Percentiles rank a stretch among this genome's conserved stretches.
Conservation (phyloP, 2,888 invertebrate genomes). For the Monopis laevigella region DNA sequence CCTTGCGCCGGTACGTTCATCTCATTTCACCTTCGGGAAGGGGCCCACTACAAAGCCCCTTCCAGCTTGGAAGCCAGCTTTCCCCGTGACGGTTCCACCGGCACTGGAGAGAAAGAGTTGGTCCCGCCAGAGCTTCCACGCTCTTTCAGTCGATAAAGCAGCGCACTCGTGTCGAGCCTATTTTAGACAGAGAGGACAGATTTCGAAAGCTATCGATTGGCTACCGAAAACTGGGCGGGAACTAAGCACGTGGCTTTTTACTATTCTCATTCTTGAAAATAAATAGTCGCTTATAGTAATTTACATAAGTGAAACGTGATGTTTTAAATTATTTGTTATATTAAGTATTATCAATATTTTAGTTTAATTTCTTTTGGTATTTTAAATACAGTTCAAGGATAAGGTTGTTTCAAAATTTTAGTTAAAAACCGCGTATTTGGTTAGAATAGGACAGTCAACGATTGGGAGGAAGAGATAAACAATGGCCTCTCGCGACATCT, state of each 20-base stretch:
- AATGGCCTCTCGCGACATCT: too few relatives aligned
- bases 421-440: too few relatives aligned
- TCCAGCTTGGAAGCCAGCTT: slow-evolving; percentile 1
- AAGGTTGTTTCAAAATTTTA: too few relatives aligned
- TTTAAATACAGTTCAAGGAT: too few relatives aligned
- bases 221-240: slow-evolving; percentile 52
- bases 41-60: slow-evolving; percentile 1
- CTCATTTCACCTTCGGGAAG: slow-evolving; percentile 9
- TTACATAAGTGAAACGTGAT: too few relatives aligned
- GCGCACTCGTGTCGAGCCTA: slow-evolving; percentile 21
- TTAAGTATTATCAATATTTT: too few relatives aligned
- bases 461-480: too few relatives aligned
- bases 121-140: not conserved
- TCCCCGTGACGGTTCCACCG: slow-evolving; percentile 2
- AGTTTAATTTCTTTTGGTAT: too few relatives aligned
- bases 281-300: too few relatives aligned
- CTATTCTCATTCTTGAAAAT: slow-evolving; percentile 6
- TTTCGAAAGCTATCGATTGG: slow-evolving; percentile 54
- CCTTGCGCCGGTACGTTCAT: slow-evolving; percentile 43
- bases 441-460: too few relatives aligned
- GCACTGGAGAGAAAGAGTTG: not conserved
- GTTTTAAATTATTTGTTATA: too few relatives aligned
- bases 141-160: slow-evolving; percentile 48
- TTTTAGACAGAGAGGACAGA: slow-evolving; percentile 35
- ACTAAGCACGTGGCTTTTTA: slow-evolving; percentile 47